Evolutionary conservation across 2,797 vertebrate species (phyloP), one percentile per base, ranked within the genome.

Genomic region (Oceanodroma leucorhoa): DNA sequence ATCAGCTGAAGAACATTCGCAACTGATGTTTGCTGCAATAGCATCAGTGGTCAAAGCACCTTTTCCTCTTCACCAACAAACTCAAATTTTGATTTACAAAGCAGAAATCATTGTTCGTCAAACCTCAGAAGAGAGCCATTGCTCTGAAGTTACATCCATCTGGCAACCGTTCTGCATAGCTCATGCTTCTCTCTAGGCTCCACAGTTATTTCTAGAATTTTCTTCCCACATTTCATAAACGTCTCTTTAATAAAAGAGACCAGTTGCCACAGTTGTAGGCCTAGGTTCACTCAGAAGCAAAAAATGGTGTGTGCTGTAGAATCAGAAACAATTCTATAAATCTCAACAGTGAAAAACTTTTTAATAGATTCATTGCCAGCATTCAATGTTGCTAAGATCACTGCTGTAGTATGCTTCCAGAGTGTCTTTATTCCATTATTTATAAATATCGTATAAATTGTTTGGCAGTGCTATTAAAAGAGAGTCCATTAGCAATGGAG

Each of bases 371-470:
- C 41, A 43, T 7, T 88, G 79, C 34, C 87, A 77, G 24, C 65
- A 88, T 38, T 89, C 87, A 51, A 0, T 34, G 30, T 27, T 83
- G 54, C 69, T 67, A 70, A 90, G 89, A 91, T 97, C 93, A 81
- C 72, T 65, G 58, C 70, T 41, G 85, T 5, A 83, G 48, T 11
- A 40, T 8, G 29, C 41, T 64, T 72, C 5, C 2, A 41, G n/a
- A 64, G 20, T 41, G 36, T 72, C 76, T 65, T 90, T 84, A 94
- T 50, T 86, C 66, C 61, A 36, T 89, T 83, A 81, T 83, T 93
- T 92, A 88, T 51, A 76, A 91, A 88, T 14, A 60, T 2, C 10
- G 40, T 36, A 71, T 34, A 66, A 88, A 93, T 53, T 75, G 62
- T 64, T 77, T 81, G 51, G 38, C 40, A 55, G 23, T 50, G 36